Percentiles rank a stretch among this genome's conserved stretches.
Conservation (phyloP, 2,888 invertebrate species). For the Spodoptera littoralis region DNA sequence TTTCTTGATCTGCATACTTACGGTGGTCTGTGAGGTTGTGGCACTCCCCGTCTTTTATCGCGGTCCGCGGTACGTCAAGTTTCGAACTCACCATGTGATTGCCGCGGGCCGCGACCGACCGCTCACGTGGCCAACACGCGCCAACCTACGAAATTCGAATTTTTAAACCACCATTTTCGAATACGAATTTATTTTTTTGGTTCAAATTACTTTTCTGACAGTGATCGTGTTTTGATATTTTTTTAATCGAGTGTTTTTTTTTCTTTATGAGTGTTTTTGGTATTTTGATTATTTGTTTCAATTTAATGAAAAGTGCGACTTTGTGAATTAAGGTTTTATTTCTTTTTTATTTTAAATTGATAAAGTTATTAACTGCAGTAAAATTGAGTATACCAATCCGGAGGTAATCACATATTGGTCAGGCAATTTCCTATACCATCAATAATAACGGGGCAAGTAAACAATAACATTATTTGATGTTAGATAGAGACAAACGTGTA, state of each 20-base stretch:
- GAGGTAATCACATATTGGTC: constrained; percentile 78
- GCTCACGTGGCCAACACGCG: constrained; percentile 66
- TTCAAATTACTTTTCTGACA: constrained; percentile 34
- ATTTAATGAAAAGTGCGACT: constrained; percentile 41
- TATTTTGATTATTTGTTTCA: constrained; percentile 8
- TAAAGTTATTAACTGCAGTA: constrained; percentile 60
- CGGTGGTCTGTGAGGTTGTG: constrained; percentile 68
- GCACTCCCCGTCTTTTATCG: constrained; percentile 79
- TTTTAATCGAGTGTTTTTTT: constrained; percentile 13
- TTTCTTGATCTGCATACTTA: constrained; percentile 61
- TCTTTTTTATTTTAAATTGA: constrained; percentile 37
- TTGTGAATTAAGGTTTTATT: constrained; percentile 13
- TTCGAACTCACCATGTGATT: constrained; percentile 85
- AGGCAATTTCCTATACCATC: constrained; percentile 76
- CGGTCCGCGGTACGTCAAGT: constrained; percentile 65
- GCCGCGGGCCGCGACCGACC: constrained; percentile 77
- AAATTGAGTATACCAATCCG: constrained; percentile 44
- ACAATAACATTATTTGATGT: constrained; percentile 84
- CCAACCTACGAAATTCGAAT: constrained; percentile 63
- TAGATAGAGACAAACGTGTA: constrained; percentile 67
- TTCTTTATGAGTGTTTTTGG: constrained; percentile 14
- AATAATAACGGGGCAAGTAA: constrained; percentile 84
- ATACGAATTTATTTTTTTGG: constrained; percentile 40
- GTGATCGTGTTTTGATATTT: constrained; percentile 37
- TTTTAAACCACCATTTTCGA: constrained; percentile 52